Evolutionary conservation across 2,888 invertebrate species (phyloP).

Genomic region (Temnothorax ravouxi): DNA sequence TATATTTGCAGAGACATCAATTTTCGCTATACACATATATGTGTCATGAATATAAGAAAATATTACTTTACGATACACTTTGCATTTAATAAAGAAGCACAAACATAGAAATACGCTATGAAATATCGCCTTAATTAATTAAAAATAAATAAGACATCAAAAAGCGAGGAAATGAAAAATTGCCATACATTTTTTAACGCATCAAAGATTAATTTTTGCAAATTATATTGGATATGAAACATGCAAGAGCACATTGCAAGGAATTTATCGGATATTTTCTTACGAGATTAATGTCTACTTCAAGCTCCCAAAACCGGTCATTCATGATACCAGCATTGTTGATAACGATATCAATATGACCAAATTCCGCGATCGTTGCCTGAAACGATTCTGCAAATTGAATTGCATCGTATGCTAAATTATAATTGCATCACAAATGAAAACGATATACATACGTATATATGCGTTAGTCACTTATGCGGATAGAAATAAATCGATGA

Average conservation of each 20-base stretch:
- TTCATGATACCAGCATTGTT: conserved; percentile 94
- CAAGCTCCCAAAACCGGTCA: conserved; percentile 92
- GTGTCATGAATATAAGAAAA: background rate
- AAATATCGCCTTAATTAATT: background rate
- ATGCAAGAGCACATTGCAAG: conserved; percentile 10
- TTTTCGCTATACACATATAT: background rate
- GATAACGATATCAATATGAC: conserved; percentile 92
- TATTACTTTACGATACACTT: background rate
- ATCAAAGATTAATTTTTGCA: conserved; percentile 3
- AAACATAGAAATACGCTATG: background rate
- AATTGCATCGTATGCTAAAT: conserved; percentile 37
- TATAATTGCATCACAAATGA: background rate
- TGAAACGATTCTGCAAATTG: conserved; percentile 90
- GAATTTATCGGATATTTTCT: conserved; percentile 74
- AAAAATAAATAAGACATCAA: background rate
- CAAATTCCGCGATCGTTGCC: conserved; percentile 91
- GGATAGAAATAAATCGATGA: conserved; percentile 3
- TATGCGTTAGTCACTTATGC: conserved; percentile 6
- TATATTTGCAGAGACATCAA: conserved; percentile 10
- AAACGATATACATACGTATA: conserved; percentile 6
- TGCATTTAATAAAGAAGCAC: background rate
- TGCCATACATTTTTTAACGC: background rate
- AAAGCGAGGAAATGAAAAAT: background rate
- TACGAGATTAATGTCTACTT: conserved; percentile 93
- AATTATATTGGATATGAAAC: background rate